Evolutionary conservation across 2,113 vertebrate species (phyloP).

Genomic region (Lathamus discolor): DNA sequence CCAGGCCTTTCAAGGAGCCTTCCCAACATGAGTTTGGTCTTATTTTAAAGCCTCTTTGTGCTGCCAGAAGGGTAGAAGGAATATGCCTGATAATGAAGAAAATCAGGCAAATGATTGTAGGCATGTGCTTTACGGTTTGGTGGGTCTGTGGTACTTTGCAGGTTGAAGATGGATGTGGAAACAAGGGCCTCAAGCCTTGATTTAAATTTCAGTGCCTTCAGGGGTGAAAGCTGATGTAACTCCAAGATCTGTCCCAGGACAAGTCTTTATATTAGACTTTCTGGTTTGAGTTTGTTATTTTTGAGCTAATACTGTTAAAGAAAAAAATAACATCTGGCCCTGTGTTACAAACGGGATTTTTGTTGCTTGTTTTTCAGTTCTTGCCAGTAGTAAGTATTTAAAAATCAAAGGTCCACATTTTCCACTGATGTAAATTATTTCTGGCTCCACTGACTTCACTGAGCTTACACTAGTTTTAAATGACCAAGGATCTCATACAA

Average conservation of each 20-base stretch:
- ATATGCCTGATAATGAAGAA: neutral
- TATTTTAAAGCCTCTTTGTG: neutral
- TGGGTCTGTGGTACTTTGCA: neutral
- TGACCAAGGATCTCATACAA: neutral
- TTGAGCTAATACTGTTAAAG: neutral
- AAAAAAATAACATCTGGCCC: neutral
- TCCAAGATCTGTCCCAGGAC: neutral
- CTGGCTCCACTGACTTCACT: neutral
- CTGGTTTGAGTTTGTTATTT: neutral
- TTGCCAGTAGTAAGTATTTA: slow-evolving; percentile 17
- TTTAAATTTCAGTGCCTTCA: neutral
- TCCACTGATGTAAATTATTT: neutral
- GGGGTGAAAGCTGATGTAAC: neutral
- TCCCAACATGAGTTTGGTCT: neutral
- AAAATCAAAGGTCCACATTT: slow-evolving; percentile 35
- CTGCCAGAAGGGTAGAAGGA: neutral
- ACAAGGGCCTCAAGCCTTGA: neutral
- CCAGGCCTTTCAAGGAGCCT: neutral
- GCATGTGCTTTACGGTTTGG: neutral
- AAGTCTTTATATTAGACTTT: neutral
- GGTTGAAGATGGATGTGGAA: neutral
- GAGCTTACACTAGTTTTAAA: neutral
- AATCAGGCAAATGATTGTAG: neutral
- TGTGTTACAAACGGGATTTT: neutral
- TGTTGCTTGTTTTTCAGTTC: neutral